A percentile compares a stretch with the other conserved stretches of the same genome.
Evolutionary conservation across 2,113 vertebrate genomes (phyloP).

Genomic region (Semicossyphus pulcher): DNA sequence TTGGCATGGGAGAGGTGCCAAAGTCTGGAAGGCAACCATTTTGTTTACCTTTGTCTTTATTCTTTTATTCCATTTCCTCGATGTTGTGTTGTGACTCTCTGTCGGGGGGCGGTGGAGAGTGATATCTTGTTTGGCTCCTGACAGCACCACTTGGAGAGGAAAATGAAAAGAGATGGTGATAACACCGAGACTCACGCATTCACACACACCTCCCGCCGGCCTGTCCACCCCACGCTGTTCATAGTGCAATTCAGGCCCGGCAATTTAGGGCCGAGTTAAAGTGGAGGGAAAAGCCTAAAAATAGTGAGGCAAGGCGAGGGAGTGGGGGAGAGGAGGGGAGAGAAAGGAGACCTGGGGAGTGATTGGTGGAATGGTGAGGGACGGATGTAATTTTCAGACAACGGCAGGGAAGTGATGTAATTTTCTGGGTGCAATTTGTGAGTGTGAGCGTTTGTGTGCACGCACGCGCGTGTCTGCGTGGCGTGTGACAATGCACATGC

Average conservation of each 20-base stretch:
- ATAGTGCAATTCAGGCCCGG: slow-evolving; percentile 78
- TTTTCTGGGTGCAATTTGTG: slow-evolving; percentile 74
- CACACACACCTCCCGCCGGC: slow-evolving; percentile 69
- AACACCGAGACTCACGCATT: slow-evolving; percentile 70
- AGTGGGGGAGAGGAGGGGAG: not conserved
- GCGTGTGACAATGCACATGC: slow-evolving; percentile 61
- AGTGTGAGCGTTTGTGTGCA: slow-evolving; percentile 49
- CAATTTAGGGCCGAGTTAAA: slow-evolving; percentile 83
- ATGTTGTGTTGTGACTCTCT: slow-evolving; percentile 64
- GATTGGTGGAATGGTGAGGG: slow-evolving; percentile 81
- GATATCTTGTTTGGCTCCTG: slow-evolving; percentile 84
- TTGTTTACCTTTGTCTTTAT: slow-evolving; percentile 75
- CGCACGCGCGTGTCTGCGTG: slow-evolving; percentile 15
- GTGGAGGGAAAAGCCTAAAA: slow-evolving; percentile 69
- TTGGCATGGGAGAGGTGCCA: slow-evolving; percentile 29
- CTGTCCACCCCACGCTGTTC: slow-evolving; percentile 82
- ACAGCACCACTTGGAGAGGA: slow-evolving; percentile 79
- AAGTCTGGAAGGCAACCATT: slow-evolving; percentile 69
- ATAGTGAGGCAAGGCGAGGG: slow-evolving; percentile 57
- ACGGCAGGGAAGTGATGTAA: slow-evolving; percentile 77
- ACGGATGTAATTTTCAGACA: slow-evolving; percentile 82
- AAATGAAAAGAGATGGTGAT: slow-evolving; percentile 84
- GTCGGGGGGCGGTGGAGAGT: slow-evolving; percentile 58
- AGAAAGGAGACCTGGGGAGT: slow-evolving; percentile 68
- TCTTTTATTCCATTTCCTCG: slow-evolving; percentile 70